phyloP scores from a whole-genome alignment of 1,140 invertebrate species.

The Drosophila grimshawi region DNA sequence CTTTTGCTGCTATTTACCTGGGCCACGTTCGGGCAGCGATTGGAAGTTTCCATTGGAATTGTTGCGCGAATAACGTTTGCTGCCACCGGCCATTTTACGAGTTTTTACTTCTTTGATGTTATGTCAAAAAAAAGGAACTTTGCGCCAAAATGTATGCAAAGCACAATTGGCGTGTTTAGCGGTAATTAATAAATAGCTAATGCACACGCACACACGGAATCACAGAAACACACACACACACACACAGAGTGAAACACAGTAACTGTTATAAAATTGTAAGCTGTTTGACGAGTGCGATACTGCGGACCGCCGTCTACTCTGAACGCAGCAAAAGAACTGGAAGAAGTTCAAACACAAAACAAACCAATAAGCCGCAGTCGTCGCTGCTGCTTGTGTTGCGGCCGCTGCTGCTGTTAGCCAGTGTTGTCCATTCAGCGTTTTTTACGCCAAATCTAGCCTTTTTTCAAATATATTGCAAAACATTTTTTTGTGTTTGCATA shows the following conservation, averaged over 20 bases:
- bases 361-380: slow-evolving; percentile 69
- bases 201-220: slow-evolving; percentile 28
- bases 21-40: slow-evolving; percentile 81
- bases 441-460: neutral
- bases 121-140: slow-evolving; percentile 38
- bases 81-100: slow-evolving; percentile 76
- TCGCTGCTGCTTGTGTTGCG: slow-evolving; percentile 27
- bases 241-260: slow-evolving; percentile 36
- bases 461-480: neutral
- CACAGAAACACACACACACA: slow-evolving; percentile 9
- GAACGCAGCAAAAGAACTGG: slow-evolving; percentile 77
- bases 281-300: slow-evolving; percentile 51
- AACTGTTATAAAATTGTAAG: slow-evolving; percentile 24
- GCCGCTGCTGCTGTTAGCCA: slow-evolving; percentile 37
- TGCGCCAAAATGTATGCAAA: slow-evolving; percentile 74
- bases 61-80: slow-evolving; percentile 78
- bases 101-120: slow-evolving; percentile 28
- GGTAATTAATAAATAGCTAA: slow-evolving; percentile 67
- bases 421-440: neutral
- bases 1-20: slow-evolving; percentile 71
- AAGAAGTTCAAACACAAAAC: slow-evolving; percentile 79
- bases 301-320: slow-evolving; percentile 70
- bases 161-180: slow-evolving; percentile 60
- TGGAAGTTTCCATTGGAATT: slow-evolving; percentile 80
- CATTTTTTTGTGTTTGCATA: neutral